Conservation (phyloP, 35 echinoderm and acorn worm genomes). For the Lytechinus pictus region DNA sequence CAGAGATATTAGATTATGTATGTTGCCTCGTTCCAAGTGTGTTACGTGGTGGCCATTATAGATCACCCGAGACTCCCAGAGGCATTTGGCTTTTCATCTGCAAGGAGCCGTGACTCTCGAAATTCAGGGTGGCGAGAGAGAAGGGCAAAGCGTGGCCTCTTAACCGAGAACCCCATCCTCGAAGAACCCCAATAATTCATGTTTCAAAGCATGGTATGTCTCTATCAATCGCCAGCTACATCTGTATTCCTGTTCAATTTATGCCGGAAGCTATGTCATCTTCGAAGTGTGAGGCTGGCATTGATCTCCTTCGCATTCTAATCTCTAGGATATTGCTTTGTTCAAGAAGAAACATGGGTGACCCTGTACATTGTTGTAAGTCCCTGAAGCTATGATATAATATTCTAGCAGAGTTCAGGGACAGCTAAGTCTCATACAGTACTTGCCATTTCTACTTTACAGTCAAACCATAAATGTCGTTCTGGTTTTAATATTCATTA, state of each 20-base stretch:
- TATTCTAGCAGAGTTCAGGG: neutral
- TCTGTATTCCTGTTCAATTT: neutral
- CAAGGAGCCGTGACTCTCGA: neutral
- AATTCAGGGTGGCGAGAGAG: neutral
- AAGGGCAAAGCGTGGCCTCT: neutral
- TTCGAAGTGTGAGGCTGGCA: conserved; percentile 6
- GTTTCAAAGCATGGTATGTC: neutral
- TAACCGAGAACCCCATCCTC: neutral
- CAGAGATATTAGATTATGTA: conserved; percentile 6
- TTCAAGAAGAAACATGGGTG: neutral
- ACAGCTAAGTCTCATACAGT: neutral
- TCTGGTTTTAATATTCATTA: neutral
- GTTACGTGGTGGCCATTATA: neutral
- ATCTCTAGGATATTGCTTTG: neutral
- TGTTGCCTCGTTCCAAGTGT: conserved; percentile 1
- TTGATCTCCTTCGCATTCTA: neutral
- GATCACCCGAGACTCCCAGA: neutral
- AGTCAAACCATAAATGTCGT: neutral
- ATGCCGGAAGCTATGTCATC: neutral
- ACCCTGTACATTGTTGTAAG: neutral
- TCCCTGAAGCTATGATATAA: neutral
- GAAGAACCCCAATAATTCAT: neutral
- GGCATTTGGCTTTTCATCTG: neutral
- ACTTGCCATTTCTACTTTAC: neutral
- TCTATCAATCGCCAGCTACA: neutral